These are phyloP conservation scores for Hydrophis major DNA, from an alignment of 2,797 vertebrate species.

Conservation along the genomic window DNA sequence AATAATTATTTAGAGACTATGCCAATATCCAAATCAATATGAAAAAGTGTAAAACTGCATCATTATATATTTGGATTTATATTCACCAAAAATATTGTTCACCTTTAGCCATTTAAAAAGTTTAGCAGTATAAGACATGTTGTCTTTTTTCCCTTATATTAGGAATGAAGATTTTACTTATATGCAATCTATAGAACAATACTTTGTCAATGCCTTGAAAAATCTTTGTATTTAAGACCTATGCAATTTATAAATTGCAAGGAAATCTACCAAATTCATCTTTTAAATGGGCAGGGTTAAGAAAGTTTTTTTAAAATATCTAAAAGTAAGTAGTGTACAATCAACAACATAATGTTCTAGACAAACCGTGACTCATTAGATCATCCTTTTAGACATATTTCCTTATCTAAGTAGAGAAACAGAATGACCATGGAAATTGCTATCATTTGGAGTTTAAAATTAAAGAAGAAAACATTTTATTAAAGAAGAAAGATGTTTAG, in stretches of 20 bases:
- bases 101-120: background rate
- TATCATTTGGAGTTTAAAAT: background rate
- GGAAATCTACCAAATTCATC: background rate
- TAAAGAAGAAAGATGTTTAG: background rate
- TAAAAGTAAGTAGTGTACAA: background rate
- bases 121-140: background rate
- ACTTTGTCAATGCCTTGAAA: background rate
- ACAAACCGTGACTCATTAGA: background rate
- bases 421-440: background rate
- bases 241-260: background rate
- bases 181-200: background rate
- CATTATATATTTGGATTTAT: background rate
- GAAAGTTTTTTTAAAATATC: background rate
- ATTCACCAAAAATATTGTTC: background rate
- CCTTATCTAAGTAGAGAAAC: background rate
- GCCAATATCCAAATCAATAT: background rate
- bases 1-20: background rate
- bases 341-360: background rate
- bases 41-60: background rate
- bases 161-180: background rate
- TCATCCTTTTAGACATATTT: background rate
- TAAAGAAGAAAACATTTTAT: background rate
- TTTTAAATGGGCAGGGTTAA: background rate
- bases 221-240: constrained; percentile 2
- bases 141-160: background rate